These are phyloP conservation scores for Laticauda laticaudata DNA, from an alignment of 2,113 vertebrate species.

Conservation along the genomic window DNA sequence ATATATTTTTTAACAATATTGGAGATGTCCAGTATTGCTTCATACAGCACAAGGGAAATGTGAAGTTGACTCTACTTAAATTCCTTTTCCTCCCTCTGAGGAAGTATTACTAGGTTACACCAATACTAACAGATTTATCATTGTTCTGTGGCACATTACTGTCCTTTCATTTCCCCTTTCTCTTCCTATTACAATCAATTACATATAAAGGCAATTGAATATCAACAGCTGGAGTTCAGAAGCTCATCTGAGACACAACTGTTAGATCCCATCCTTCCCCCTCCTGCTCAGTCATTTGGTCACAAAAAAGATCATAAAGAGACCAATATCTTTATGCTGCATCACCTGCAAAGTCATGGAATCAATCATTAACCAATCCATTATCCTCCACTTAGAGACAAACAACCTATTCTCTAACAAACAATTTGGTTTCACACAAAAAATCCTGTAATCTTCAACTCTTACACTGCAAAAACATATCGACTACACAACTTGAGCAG, in stretches of 20 bases:
- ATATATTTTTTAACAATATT: neutral
- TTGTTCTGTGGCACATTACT: neutral
- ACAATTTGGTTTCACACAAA: too few relatives aligned
- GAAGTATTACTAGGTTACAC: neutral
- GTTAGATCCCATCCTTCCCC: neutral
- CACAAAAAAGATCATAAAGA: neutral
- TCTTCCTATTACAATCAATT: neutral
- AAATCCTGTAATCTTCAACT: too few relatives aligned
- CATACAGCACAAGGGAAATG: neutral
- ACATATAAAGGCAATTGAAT: neutral
- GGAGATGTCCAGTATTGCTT: neutral
- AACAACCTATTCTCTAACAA: too few relatives aligned
- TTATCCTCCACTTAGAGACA: too few relatives aligned
- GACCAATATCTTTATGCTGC: too few relatives aligned
- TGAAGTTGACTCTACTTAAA: neutral
- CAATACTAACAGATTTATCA: neutral
- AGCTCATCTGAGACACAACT: neutral
- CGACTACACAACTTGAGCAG: too few relatives aligned
- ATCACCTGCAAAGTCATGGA: too few relatives aligned
- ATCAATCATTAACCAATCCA: too few relatives aligned
- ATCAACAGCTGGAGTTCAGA: neutral
- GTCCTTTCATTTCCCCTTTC: neutral
- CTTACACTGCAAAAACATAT: too few relatives aligned
- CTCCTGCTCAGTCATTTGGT: neutral
- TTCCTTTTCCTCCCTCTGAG: neutral